These are phyloP conservation scores for Cettia cetti DNA, from an alignment of 2,113 vertebrate genomes.

Conservation along the genomic window DNA sequence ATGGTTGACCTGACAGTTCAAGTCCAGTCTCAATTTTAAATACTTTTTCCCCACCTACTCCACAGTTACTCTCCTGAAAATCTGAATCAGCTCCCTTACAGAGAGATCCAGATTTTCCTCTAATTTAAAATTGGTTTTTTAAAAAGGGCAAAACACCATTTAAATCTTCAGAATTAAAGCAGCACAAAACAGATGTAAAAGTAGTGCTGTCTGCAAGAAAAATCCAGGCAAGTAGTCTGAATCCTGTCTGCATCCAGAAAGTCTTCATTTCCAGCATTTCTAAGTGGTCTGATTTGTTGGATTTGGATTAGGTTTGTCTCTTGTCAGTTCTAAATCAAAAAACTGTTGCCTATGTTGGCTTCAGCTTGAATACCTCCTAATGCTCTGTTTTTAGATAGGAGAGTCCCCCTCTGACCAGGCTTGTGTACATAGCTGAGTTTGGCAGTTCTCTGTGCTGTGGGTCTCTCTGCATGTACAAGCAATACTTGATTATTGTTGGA, in stretches of 20 bases:
- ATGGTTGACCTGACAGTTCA: not conserved
- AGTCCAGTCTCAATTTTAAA: not conserved
- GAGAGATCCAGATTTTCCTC: not conserved
- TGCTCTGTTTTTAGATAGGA: not conserved
- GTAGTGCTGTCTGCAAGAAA: not conserved
- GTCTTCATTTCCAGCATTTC: not conserved
- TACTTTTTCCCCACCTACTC: not conserved
- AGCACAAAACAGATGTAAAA: not conserved
- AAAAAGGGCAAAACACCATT: not conserved
- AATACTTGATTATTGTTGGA: not conserved
- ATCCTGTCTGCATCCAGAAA: not conserved
- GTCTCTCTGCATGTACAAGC: not conserved
- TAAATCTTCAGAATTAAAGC: not conserved
- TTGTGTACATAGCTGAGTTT: not conserved
- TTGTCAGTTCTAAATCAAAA: not conserved
- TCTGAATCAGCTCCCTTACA: not conserved
- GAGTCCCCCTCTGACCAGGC: not conserved
- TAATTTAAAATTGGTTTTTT: not conserved
- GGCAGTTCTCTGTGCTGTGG: not conserved
- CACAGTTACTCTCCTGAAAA: not conserved
- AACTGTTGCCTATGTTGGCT: not conserved
- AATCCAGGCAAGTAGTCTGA: not conserved
- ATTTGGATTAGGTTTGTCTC: not conserved
- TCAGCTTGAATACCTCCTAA: not conserved
- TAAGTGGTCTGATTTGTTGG: not conserved